These are phyloP conservation scores for Frieseomelitta varia DNA, from an alignment of 1,140 invertebrate genomes.

Conservation along the genomic window DNA sequence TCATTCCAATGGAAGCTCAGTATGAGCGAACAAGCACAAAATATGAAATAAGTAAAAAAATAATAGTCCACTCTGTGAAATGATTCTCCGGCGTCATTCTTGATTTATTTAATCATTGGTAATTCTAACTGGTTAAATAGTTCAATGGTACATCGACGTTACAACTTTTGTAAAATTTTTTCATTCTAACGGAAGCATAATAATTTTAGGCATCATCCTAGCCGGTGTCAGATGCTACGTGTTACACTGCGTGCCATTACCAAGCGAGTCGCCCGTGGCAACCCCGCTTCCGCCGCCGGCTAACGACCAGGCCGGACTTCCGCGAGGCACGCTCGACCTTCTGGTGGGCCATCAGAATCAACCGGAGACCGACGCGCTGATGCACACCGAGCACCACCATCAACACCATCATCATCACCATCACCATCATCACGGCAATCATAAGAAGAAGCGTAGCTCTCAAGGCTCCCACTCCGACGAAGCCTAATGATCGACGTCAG, in stretches of 20 bases:
- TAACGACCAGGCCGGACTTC: slow-evolving; percentile 65
- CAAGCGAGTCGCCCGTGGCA: slow-evolving; percentile 73
- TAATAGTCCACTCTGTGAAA: background rate
- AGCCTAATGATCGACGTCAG: slow-evolving; percentile 68
- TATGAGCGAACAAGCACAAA: too few species aligned
- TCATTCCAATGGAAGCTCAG: too few species aligned
- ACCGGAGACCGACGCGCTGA: slow-evolving; percentile 74
- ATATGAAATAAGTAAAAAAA: too few species aligned
- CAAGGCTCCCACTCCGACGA: slow-evolving; percentile 76
- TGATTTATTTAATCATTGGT: background rate
- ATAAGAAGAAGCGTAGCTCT: slow-evolving; percentile 79
- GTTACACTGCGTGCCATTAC: slow-evolving; percentile 76
- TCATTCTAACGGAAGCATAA: background rate
- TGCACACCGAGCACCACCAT: slow-evolving; percentile 67
- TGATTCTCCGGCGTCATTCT: too few species aligned
- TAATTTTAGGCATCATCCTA: slow-evolving; percentile 71
- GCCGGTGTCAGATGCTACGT: slow-evolving; percentile 77
- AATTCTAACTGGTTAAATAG: background rate
- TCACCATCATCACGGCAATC: slow-evolving; percentile 73
- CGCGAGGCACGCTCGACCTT: slow-evolving; percentile 72
- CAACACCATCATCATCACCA: slow-evolving; percentile 72
- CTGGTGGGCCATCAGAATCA: slow-evolving; percentile 76
- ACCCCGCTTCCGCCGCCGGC: slow-evolving; percentile 72
- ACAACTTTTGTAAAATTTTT: background rate
- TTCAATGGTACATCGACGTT: background rate